These are phyloP conservation scores for Drosophila cracens DNA, from an alignment of 2,888 invertebrate genomes.

Conservation along the genomic window DNA sequence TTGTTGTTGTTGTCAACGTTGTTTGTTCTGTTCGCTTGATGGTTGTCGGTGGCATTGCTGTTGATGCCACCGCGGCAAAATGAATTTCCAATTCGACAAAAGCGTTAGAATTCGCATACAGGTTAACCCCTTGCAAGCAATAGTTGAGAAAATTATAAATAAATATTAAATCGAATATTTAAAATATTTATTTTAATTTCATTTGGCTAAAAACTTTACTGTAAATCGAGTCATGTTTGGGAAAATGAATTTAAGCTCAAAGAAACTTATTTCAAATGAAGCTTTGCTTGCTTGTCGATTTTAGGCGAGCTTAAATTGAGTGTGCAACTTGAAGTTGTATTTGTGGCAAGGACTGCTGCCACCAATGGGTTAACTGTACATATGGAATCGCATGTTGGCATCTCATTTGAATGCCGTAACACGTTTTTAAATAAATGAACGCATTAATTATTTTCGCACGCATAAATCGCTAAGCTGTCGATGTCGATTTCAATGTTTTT, in stretches of 20 bases:
- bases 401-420: conserved; percentile 74
- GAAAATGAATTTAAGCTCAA: not conserved
- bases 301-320: not conserved
- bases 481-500: conserved; percentile 52
- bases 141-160: not conserved
- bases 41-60: conserved; percentile 25
- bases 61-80: conserved; percentile 38
- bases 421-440: conserved; percentile 76
- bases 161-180: not conserved
- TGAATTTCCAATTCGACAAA: conserved; percentile 50
- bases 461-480: conserved; percentile 74
- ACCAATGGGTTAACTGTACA: conserved; percentile 56
- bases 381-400: conserved; percentile 22
- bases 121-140: conserved; percentile 50
- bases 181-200: not conserved
- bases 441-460: conserved; percentile 73
- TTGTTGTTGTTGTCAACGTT: conserved; percentile 45
- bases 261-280: not conserved
- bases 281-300: not conserved
- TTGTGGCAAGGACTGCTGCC: not conserved
- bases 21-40: conserved; percentile 58
- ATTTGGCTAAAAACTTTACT: not conserved
- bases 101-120: conserved; percentile 30
- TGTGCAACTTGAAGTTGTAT: not conserved
- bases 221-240: not conserved